A percentile compares a stretch with the other conserved stretches of the same genome.
phyloP scores from a whole-genome alignment of 2,113 vertebrate genomes.

The Tiliqua scincoides region DNA sequence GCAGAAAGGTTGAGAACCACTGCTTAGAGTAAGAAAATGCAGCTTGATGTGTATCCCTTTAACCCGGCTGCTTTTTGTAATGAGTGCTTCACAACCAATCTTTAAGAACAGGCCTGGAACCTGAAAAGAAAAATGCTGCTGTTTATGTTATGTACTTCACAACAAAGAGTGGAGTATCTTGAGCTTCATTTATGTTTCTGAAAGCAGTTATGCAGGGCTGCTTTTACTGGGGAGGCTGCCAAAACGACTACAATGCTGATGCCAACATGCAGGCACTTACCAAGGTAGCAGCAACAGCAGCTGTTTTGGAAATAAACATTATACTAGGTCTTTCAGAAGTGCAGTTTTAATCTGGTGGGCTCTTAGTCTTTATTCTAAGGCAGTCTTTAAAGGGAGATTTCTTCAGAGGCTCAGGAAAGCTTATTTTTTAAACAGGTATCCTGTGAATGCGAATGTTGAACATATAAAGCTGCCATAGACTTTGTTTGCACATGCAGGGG shows the following conservation, averaged over 20 bases:
- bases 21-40: too few relatives aligned
- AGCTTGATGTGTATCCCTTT: conserved; percentile 7
- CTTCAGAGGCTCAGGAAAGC: neutral
- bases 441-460: neutral
- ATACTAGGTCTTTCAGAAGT: conserved; percentile 15
- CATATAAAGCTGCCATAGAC: neutral
- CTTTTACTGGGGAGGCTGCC: conserved; percentile 9
- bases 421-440: conserved; percentile 24
- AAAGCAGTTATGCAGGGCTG: conserved; percentile 12
- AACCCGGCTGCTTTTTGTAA: neutral
- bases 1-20: too few relatives aligned
- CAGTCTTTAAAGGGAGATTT: conserved; percentile 33
- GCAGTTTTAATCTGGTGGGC: conserved; percentile 14
- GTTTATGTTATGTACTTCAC: neutral
- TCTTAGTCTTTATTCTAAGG: conserved; percentile 7
- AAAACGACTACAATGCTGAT: conserved; percentile 22
- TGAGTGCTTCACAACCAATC: neutral
- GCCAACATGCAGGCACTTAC: neutral
- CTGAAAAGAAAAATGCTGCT: neutral
- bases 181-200: neutral
- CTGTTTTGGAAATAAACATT: conserved; percentile 46
- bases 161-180: neutral
- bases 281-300: conserved; percentile 39
- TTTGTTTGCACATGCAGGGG: neutral
- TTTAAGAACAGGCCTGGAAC: neutral